Percentiles rank a stretch among this genome's conserved stretches.
phyloP scores from a whole-genome alignment of 53 echinoderm and acorn worm species.

The Luidia sarsii region DNA sequence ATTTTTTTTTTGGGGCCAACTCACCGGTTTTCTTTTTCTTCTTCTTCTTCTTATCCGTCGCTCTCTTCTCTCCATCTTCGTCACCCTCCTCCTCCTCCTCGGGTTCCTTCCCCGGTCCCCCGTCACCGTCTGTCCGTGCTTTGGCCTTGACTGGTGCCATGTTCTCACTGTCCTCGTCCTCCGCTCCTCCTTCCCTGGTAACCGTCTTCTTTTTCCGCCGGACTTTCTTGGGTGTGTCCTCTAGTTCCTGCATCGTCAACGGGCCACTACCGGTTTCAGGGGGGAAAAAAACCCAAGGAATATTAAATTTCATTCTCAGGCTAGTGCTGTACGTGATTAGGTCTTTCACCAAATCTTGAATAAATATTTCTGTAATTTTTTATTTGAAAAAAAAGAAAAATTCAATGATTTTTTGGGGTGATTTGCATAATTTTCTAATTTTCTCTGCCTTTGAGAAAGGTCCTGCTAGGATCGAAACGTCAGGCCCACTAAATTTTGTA shows the following conservation, averaged over 20 bases:
- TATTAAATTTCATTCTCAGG: no score
- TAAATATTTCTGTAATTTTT: no score
- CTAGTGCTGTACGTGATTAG: no score
- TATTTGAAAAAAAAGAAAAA: no score
- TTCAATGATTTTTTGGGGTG: no score
- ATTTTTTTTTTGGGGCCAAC: no score
- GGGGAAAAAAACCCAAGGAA: neutral
- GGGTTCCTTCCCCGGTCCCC: conserved; percentile 42
- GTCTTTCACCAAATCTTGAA: no score
- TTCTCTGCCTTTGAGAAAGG: no score
- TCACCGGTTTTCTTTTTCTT: conserved; percentile 14
- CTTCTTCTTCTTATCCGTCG: conserved; percentile 49
- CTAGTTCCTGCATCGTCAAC: conserved; percentile 76
- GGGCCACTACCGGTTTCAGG: conserved; percentile 44
- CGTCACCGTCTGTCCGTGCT: conserved; percentile 35
- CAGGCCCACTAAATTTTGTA: no score
- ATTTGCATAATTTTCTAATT: no score
- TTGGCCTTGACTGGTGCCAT: conserved; percentile 49
- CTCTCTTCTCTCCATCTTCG: neutral
- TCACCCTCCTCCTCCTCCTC: conserved; percentile 39
- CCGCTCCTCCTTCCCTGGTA: conserved; percentile 44
- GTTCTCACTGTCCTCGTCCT: conserved; percentile 26
- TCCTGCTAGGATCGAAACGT: no score
- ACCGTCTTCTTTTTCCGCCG: conserved; percentile 75
- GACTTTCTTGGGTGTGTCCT: conserved; percentile 77